Evolutionary conservation across 1,140 invertebrate species (phyloP), one percentile per base, ranked within the genome.

Genomic region (Hylaeus volcanicus): DNA sequence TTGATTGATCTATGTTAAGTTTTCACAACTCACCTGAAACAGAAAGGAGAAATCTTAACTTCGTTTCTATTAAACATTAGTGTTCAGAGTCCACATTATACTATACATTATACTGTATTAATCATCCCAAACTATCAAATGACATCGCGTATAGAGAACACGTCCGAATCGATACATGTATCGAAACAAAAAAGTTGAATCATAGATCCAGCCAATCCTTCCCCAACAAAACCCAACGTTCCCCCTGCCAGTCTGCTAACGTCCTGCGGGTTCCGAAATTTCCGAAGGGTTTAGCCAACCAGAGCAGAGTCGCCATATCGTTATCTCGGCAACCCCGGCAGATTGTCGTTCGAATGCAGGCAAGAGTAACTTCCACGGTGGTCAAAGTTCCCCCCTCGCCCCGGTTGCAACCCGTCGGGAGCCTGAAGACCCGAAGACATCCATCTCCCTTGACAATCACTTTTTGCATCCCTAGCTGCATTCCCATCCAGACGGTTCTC

Each of bases 361-460:
- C n/a, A 15, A 14, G 11, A 14, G 56, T n/a, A n/a, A 65, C 39
- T 78, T 68, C 55, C 58, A 14, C 51, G 65, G 79, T 55, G 73
- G 58, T 55, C 75, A 26, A 78, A 79, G 58, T 76, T 63, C 5
- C 61, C 51, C 53, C 56, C 41, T 43, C 71, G 85, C 5, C 61
- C 51, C 53, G 51, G 48, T 43, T 74, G 85, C 81, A 86, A 73
- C 73, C 56, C 3, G 69, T 79, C 61, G 61, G 68, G 58, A 58
- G 73, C 39, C 55, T 63, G 64, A 78, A 75, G 71, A 70, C 70
- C 71, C 45, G 73, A 51, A 83, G 81, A 88, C 86, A 90, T 90
- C 84, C 84, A 90, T 90, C 89, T 90, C 86, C 58, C 86, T 73
- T 88, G 88, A 88, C 88, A 88, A 89, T 89, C 86, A 71, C 86